Conservation (phyloP, 2,888 invertebrate species). For the Melinaea menophilus region DNA sequence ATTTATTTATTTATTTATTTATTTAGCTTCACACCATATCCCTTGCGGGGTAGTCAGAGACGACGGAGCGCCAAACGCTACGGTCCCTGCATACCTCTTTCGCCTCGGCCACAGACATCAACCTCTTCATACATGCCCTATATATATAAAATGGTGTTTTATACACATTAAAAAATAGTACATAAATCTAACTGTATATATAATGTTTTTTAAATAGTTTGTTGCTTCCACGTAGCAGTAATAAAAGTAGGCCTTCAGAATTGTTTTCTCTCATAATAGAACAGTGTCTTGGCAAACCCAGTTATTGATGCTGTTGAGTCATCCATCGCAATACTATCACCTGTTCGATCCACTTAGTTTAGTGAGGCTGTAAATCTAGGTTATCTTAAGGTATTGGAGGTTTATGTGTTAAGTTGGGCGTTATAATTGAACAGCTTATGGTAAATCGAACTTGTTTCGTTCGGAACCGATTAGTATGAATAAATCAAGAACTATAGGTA, state of each 20-base stretch:
- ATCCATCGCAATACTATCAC: conserved; percentile 20
- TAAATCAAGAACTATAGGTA: too few species aligned
- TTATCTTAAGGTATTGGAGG: conserved; percentile 10
- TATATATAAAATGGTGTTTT: too few species aligned
- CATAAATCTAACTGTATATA: conserved; percentile 15
- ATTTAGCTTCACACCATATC: too few species aligned
- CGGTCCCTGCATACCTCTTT: too few species aligned
- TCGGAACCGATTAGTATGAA: too few species aligned
- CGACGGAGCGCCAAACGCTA: too few species aligned
- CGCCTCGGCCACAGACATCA: too few species aligned
- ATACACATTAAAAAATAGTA: neutral
- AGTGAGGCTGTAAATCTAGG: conserved; percentile 19
- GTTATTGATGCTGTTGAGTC: conserved; percentile 19
- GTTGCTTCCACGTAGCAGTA: conserved; percentile 11
- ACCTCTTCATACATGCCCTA: too few species aligned
- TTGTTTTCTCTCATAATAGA: conserved; percentile 29
- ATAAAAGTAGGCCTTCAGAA: conserved; percentile 27
- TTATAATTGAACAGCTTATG: too few species aligned
- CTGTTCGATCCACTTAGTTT: conserved; percentile 24
- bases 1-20: too few species aligned
- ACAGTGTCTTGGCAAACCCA: conserved; percentile 29
- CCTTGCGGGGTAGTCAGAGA: too few species aligned
- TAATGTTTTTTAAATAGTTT: conserved; percentile 14
- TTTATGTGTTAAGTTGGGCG: neutral
- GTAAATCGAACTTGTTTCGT: too few species aligned